A percentile compares a stretch with the other conserved stretches of the same genome.
Evolutionary conservation across 2,797 vertebrate species (phyloP).

Genomic region (Synanceia verrucosa): DNA sequence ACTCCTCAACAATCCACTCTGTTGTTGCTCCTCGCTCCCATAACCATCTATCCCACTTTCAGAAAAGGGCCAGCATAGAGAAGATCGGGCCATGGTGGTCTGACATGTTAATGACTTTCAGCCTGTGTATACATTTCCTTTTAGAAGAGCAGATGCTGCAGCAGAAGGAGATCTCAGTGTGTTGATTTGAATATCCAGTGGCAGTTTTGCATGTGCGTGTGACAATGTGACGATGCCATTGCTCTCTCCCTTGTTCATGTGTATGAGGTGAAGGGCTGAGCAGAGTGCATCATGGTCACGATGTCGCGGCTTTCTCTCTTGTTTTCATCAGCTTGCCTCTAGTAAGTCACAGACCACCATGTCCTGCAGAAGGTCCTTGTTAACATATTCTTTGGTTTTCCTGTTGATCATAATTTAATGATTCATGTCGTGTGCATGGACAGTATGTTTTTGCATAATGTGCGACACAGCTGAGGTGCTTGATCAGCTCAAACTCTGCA

Average conservation of each 20-base stretch:
- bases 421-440: slow-evolving; percentile 6
- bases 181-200: background rate
- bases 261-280: slow-evolving; percentile 11
- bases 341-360: background rate
- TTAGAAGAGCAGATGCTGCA: background rate
- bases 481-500: background rate
- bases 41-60: background rate
- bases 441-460: background rate
- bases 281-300: slow-evolving; percentile 14
- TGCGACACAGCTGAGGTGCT: background rate
- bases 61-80: slow-evolving; percentile 8
- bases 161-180: background rate
- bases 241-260: background rate
- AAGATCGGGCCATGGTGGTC: slow-evolving; percentile 9
- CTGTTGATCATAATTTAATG: background rate
- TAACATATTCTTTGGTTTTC: slow-evolving; percentile 9
- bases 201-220: background rate
- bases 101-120: slow-evolving; percentile 11
- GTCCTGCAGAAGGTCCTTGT: background rate
- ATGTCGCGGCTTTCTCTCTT: slow-evolving; percentile 37
- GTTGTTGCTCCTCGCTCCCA: slow-evolving; percentile 49
- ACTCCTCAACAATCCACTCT: slow-evolving; percentile 47
- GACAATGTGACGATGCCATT: background rate
- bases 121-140: slow-evolving; percentile 1
- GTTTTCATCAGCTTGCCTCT: slow-evolving; percentile 4